Evolutionary conservation across 1,140 invertebrate genomes (phyloP).

Genomic region (Drosophila ercepeae): DNA sequence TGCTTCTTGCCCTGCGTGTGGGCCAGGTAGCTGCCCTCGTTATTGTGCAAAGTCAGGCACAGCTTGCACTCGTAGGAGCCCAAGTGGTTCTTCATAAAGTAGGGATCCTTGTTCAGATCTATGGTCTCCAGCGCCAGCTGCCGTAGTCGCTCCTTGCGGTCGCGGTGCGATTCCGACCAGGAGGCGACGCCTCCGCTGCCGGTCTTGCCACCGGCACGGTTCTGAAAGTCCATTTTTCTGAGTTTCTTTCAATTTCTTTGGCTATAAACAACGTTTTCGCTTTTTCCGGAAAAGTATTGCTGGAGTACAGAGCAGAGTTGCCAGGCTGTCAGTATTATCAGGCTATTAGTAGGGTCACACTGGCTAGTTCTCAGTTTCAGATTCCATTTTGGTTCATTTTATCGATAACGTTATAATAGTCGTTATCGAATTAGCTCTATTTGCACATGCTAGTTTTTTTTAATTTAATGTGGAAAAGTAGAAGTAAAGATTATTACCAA

Average conservation of each 20-base stretch:
- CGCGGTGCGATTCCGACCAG: conserved; percentile 98
- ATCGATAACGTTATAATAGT: background rate
- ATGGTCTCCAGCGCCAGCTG: conserved; percentile 99
- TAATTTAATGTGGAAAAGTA: conserved; percentile 21
- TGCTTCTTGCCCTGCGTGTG: conserved; percentile 99
- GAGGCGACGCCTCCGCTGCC: conserved; percentile 99
- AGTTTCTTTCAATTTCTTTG: conserved; percentile 9
- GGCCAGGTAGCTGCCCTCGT: conserved; percentile 99
- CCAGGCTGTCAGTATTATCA: background rate
- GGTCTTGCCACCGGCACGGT: conserved; percentile 98
- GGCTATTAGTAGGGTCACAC: too few species aligned
- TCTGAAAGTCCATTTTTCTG: conserved; percentile 95
- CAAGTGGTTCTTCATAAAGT: conserved; percentile 99
- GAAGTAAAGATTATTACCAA: background rate
- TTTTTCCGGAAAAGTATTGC: conserved; percentile 3
- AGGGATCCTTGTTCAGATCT: conserved; percentile 99
- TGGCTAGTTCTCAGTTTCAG: too few species aligned
- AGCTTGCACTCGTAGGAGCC: conserved; percentile 99
- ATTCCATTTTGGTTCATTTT: too few species aligned
- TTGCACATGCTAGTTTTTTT: conserved; percentile 56
- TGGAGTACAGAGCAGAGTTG: conserved; percentile 40
- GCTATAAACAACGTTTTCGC: conserved; percentile 5
- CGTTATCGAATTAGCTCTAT: too few species aligned
- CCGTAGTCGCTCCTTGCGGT: conserved; percentile 96
- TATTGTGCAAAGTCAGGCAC: conserved; percentile 99